A percentile compares a stretch with the other conserved stretches of the same genome.
phyloP scores from a whole-genome alignment of 37 sponge, comb jelly and placozoan genomes.

The Lycopodina hypogea region DNA sequence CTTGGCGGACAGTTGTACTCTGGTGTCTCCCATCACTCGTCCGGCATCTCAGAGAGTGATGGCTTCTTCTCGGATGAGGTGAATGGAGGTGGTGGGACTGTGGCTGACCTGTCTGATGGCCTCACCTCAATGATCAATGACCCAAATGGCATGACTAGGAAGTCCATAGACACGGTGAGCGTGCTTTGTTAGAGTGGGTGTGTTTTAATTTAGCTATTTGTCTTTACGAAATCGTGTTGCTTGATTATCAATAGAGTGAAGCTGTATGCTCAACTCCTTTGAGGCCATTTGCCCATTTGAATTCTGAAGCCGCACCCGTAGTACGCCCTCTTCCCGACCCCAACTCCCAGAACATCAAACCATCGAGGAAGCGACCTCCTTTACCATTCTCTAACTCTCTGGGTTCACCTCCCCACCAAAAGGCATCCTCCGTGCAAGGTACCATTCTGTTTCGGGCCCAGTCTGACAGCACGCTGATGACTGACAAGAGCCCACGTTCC shows the following conservation, averaged over 20 bases:
- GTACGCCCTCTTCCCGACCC: too few species aligned
- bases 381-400: conserved; percentile 37
- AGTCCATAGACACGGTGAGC: background rate
- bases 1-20: background rate
- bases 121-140: conserved; percentile 18
- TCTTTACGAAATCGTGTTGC: too few species aligned
- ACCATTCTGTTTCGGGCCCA: conserved; percentile 34
- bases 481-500: background rate
- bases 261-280: background rate
- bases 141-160: conserved; percentile 14
- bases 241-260: background rate
- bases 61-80: conserved; percentile 47
- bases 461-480: conserved; percentile 7
- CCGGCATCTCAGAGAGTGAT: conserved; percentile 23
- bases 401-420: background rate
- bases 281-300: background rate
- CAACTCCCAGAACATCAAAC: background rate
- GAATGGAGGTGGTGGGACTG: background rate
- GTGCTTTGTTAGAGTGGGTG: background rate
- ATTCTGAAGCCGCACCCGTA: too few species aligned
- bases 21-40: too few species aligned
- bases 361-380: conserved; percentile 34
- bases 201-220: too few species aligned
- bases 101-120: background rate
- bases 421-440: background rate